A percentile compares a stretch with the other conserved stretches of the same genome.
phyloP scores from a whole-genome alignment of 1,140 invertebrate species.

The Stenopsyche tienmushanensis region DNA sequence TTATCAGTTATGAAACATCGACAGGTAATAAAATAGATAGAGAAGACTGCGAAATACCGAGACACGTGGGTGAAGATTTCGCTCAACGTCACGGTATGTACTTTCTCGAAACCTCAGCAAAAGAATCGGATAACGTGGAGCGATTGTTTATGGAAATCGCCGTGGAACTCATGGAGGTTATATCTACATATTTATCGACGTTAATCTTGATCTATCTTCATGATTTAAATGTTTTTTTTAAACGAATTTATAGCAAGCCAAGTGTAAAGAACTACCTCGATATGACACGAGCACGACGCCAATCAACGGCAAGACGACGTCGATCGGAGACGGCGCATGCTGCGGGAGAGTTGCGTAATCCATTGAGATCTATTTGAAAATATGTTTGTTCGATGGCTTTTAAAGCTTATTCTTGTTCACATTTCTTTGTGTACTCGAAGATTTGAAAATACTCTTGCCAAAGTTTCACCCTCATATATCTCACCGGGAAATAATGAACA shows the following conservation, averaged over 20 bases:
- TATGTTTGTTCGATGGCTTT: background rate
- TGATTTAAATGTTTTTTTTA: slow-evolving; percentile 1
- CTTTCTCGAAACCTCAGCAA: slow-evolving; percentile 97
- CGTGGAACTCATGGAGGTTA: slow-evolving; percentile 81
- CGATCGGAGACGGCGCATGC: slow-evolving; percentile 65
- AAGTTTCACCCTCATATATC: background rate
- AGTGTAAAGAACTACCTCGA: slow-evolving; percentile 73
- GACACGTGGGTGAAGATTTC: slow-evolving; percentile 94
- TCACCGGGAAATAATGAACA: no score
- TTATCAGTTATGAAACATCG: slow-evolving; percentile 36
- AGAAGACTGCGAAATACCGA: slow-evolving; percentile 92
- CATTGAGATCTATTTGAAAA: background rate
- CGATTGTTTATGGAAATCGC: slow-evolving; percentile 95
- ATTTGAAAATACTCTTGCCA: background rate
- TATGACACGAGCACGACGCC: slow-evolving; percentile 70
- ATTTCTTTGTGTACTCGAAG: background rate
- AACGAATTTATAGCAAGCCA: slow-evolving; percentile 65
- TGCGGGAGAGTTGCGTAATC: slow-evolving; percentile 54
- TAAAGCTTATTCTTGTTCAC: background rate
- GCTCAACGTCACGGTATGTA: slow-evolving; percentile 94
- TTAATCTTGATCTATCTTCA: no score
- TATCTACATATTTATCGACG: no score
- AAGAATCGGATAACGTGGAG: slow-evolving; percentile 97
- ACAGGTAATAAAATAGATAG: slow-evolving; percentile 95
- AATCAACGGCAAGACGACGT: slow-evolving; percentile 70